phyloP scores from a whole-genome alignment of 2,797 vertebrate genomes.

The Yasuhikotakia modesta region DNA sequence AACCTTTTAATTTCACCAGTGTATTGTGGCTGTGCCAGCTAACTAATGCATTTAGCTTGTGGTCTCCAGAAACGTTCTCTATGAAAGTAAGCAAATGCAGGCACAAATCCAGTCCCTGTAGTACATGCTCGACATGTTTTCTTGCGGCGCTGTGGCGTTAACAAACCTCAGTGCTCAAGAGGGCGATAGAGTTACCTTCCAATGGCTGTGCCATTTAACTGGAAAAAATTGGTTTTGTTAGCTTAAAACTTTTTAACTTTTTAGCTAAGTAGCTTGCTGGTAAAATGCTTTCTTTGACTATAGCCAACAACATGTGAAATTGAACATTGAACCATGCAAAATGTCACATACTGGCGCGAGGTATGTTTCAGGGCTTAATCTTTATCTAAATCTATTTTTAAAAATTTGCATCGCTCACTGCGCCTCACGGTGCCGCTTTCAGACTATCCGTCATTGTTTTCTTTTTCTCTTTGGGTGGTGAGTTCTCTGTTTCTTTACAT shows the following conservation, averaged over 20 bases:
- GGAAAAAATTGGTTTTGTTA: not conserved
- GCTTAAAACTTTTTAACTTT: constrained; percentile 16
- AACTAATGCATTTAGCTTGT: constrained; percentile 37
- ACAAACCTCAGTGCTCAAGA: constrained; percentile 17
- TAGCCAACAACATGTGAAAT: too few species aligned
- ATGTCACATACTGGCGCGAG: too few species aligned
- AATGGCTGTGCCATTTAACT: constrained; percentile 8
- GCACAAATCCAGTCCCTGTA: constrained; percentile 5
- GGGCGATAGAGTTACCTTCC: constrained; percentile 21
- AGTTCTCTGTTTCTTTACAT: constrained; percentile 35
- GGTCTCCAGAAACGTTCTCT: constrained; percentile 13
- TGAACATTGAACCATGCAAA: too few species aligned
- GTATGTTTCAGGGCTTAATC: not conserved
- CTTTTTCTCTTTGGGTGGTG: constrained; percentile 50
- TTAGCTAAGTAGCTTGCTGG: constrained; percentile 2
- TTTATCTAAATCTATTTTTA: constrained; percentile 14
- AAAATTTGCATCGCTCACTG: constrained; percentile 25
- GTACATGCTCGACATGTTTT: not conserved
- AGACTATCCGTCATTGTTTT: constrained; percentile 47
- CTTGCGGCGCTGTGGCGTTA: constrained; percentile 3
- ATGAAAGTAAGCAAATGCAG: not conserved
- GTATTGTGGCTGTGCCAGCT: constrained; percentile 18
- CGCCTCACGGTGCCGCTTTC: constrained; percentile 33
- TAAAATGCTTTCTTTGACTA: not conserved
- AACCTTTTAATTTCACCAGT: constrained; percentile 29